Conservation (phyloP, 2,888 invertebrate species). For the Brachycybe producta region DNA sequence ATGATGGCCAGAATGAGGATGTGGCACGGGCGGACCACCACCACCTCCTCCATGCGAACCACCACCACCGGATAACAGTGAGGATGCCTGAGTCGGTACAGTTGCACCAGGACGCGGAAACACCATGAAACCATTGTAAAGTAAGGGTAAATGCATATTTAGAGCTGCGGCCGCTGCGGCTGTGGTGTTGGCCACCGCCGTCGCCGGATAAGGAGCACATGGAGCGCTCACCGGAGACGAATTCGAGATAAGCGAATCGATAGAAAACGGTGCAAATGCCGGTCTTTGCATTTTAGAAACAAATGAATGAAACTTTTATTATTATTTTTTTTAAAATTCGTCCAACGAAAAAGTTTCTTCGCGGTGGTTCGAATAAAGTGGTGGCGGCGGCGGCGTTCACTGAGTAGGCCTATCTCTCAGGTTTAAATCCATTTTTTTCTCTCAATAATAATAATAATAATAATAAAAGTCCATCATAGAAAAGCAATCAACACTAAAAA, state of each 20-base stretch:
- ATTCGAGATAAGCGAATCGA: slow-evolving; percentile 18
- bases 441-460: too few relatives aligned
- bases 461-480: too few relatives aligned
- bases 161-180: slow-evolving; percentile 7
- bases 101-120: slow-evolving; percentile 14
- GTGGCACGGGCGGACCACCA: not conserved
- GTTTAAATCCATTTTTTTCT: too few relatives aligned
- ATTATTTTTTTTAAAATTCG: too few relatives aligned
- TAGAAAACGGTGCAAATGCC: slow-evolving; percentile 16
- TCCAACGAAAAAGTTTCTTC: too few relatives aligned
- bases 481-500: too few relatives aligned
- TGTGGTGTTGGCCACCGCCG: not conserved
- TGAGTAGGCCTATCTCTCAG: too few relatives aligned
- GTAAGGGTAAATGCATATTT: slow-evolving; percentile 17
- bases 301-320: not conserved
- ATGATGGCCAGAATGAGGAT: not conserved
- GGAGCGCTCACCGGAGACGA: slow-evolving; percentile 11
- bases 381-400: too few relatives aligned
- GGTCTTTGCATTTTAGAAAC: slow-evolving; percentile 15
- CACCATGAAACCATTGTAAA: slow-evolving; percentile 20
- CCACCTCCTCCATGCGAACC: slow-evolving; percentile 7
- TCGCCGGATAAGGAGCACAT: slow-evolving; percentile 7
- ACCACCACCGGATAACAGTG: not conserved
- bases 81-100: not conserved
- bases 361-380: too few relatives aligned